Base-by-base conservation (phyloP, 2,888 invertebrate genomes). In the Polymixis flavicincta region DNA sequence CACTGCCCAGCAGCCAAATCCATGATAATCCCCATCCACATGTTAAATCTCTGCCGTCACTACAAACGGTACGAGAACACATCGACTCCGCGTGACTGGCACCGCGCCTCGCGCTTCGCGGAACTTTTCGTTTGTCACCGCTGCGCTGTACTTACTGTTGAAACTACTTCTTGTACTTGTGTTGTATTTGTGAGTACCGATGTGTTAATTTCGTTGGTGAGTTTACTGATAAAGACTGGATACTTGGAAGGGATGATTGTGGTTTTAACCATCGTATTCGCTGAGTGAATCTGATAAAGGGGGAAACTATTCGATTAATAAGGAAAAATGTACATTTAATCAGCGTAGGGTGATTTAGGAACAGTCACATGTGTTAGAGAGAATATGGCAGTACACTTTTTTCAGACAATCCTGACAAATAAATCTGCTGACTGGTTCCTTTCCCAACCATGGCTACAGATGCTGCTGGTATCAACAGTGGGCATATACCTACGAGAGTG, bases 81-180 rank as follows among this genome's bases (percentile, higher is more conserved):
- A 48, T 69, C 59, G 55, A 19, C 17, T n/a, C 11, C 4, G 28
- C 19, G 52, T 28, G 77, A 57, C 65, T 72, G 80, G 76, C 82
- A 67, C 14, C 4, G 63, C 19, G 64, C 82, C 70, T 45, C 45
- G 48, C 7, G 45, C 22, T 82, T 82, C 78, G 17, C 2, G 32
- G 81, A 82, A 82, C 45, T 11, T 52, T 67, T 28, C 55, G 45
- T 77, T 73, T 73, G 73, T 77, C 70, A 77, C 59, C 13, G 14
- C n/a, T 14, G 22, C 14, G 14, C n/a, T 17, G n/a, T 22, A 28
- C 25, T 22, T n/a, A 14, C 14, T 32, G 9, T 52, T 22, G 17
- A 42, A 28, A 50, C n/a, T n/a, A 48, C 17, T n/a, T n/a, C 52
- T 54, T 52, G n/a, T 66, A 48, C 8, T 7, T 17, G 19, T 57